Base-by-base conservation (phyloP, 2,797 vertebrate species). In the Pogonophryne albipinna region DNA sequence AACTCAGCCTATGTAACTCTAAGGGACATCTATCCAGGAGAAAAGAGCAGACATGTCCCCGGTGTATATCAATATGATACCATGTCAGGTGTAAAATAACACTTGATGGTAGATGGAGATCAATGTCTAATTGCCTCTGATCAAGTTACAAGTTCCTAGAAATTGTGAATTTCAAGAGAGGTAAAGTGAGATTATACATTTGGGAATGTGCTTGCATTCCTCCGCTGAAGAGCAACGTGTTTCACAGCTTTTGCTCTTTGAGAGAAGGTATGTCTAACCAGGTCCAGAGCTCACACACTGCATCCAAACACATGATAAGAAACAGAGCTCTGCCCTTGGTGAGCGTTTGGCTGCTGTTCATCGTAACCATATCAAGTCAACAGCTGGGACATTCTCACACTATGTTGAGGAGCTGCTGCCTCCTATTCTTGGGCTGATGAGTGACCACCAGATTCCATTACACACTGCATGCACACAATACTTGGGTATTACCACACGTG, bases 301-400 rank as follows among this genome's bases (percentile, higher is more conserved):
- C 74, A 59, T 71, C 63, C 58, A 87, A 82, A 83, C 78, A 78
- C 58, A 84, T 78, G 88, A 92, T 85, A 90, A 83, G 78, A 81
- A 79, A 66, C 82, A 81, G 76, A 55, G 46, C 66, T 58, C 67
- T n/a, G 63, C 46, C 75, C 60, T 73, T 27, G 62, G 74, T 71
- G 46, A 52, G 71, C 27, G 67, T 79, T 59, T 80, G 87, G 79
- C 85, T 78, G 58, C 74, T 70, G 66, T 75, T 90, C 71, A 66
- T 82, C 71, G 64, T 82, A 86, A 84, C 92, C 93, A 92, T 91
- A 92, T 91, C 85, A 87, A 91, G 92, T 80, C 87, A 93, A 90
- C 92, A 94, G 92, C 89, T 93, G 91, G 90, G 74, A 84, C 85
- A 86, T 87, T 93, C 91, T 93, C 92, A 89, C 85, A 89, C 70